Percentiles rank a stretch among this genome's conserved stretches.
Evolutionary conservation across 2,888 invertebrate genomes (phyloP).

Genomic region (Chesias legatella): DNA sequence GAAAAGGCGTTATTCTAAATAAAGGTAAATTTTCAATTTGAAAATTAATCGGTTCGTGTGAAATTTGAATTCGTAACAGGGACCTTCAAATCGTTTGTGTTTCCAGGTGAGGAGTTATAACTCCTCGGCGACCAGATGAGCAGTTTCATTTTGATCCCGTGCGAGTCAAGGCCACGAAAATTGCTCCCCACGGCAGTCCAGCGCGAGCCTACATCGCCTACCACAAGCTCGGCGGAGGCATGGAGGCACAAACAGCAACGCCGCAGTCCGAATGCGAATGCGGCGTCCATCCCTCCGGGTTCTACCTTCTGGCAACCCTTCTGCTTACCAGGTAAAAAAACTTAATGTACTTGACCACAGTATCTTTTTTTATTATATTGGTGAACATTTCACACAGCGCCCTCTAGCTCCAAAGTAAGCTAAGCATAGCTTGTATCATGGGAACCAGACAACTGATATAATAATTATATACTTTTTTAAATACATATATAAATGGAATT

Average conservation of each 20-base stretch:
- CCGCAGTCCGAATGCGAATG: conserved; percentile 81
- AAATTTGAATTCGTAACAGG: neutral
- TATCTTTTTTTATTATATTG: no score
- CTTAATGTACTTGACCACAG: no score
- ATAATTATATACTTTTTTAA: no score
- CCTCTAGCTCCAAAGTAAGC: no score
- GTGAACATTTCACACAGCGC: no score
- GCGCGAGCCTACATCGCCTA: conserved; percentile 80
- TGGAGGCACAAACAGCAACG: conserved; percentile 75
- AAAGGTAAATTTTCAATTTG: no score
- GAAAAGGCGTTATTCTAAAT: no score
- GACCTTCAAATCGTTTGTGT: neutral
- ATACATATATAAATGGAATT: no score
- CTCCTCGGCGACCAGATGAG: conserved; percentile 72
- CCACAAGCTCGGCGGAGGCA: conserved; percentile 82
- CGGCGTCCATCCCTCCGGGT: conserved; percentile 83
- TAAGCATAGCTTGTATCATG: no score
- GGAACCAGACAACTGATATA: no score
- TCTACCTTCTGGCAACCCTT: conserved; percentile 83
- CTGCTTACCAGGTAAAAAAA: conserved; percentile 66
- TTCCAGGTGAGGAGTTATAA: conserved; percentile 51
- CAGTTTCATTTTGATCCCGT: conserved; percentile 58
- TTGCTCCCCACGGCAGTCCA: conserved; percentile 75
- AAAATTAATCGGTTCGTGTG: neutral
- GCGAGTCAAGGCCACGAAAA: conserved; percentile 65